Evolutionary conservation across 2,888 invertebrate species (phyloP), one percentile per base, ranked within the genome.

Genomic region (Caenorhabditis drosophilae): DNA sequence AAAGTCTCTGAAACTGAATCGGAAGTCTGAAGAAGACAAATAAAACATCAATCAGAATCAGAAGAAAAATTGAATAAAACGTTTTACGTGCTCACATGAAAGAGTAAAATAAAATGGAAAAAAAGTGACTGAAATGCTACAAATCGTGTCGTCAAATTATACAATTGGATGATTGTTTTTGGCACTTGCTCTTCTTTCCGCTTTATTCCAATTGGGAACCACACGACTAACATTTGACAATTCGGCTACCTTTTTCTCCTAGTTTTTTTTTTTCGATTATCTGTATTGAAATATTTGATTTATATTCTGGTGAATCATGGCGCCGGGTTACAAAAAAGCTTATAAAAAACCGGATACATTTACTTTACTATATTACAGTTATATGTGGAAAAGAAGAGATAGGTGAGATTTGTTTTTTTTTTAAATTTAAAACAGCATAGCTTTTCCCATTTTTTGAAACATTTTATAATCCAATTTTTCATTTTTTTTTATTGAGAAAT

Each of bases 361-460:
- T 31, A 58, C 67, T 4, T 69, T 82, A 36, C 52, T 81, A 23
- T 81, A 82, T 63, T 81, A 82, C 55, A 75, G 74, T 54, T 82
- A 82, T 67, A 69, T 79, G 67, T 81, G 81, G 81, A 78, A 76
- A 41, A 58, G 81, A 16, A 60, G 81, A 57, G 80, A 82, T 69
- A 69, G 81, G 81, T 81, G 36, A 51, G 68, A n/a, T n/a, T n/a
- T n/a, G n/a, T n/a, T n/a, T n/a, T n/a, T n/a, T n/a, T n/a, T n/a
- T n/a, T n/a, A n/a, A n/a, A n/a, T n/a, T n/a, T n/a, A n/a, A n/a
- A n/a, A n/a, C n/a, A n/a, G n/a, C n/a, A n/a, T n/a, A n/a, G n/a
- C n/a, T n/a, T n/a, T n/a, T n/a, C n/a, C n/a, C n/a, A n/a, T 47
- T 45, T 4, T 27, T 45, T 16, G 38, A 38, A n/a, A 38, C 18